Conservation (phyloP, 2,113 vertebrate genomes). For the Progne subis region DNA sequence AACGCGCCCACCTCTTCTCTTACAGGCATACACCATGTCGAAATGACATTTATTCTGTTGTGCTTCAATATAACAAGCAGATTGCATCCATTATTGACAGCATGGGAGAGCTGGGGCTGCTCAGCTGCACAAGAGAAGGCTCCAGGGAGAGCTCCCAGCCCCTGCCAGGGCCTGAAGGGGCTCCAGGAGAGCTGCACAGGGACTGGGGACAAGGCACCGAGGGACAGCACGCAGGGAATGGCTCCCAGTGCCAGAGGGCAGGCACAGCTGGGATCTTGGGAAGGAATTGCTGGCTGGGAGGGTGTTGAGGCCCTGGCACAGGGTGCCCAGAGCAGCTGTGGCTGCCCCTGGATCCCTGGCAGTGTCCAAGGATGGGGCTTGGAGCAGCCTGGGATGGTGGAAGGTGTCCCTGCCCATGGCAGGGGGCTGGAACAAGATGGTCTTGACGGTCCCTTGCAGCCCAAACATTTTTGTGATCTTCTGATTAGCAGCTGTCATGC, state of each 20-base stretch:
- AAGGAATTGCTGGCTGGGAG: rapidly evolving
- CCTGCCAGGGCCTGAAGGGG: background rate
- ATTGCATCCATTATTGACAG: background rate
- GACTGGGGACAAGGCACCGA: background rate
- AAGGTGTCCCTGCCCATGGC: background rate
- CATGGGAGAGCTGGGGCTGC: rapidly evolving
- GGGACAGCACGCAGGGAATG: background rate
- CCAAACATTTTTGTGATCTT: rapidly evolving
- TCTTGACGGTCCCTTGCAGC: background rate
- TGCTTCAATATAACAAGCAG: background rate
- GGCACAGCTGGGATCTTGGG: rapidly evolving
- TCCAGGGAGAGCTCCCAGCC: background rate
- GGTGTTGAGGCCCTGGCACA: background rate
- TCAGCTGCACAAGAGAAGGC: background rate
- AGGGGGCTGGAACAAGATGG: rapidly evolving
- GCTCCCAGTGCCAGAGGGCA: background rate
- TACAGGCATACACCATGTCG: background rate
- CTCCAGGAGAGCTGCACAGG: background rate
- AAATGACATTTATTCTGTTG: background rate
- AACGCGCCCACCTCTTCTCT: background rate
- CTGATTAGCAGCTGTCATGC: rapidly evolving
- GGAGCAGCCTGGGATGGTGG: rapidly evolving
- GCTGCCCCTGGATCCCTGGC: background rate
- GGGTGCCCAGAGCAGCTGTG: background rate
- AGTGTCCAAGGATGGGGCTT: rapidly evolving